Base-by-base conservation (phyloP, 2,888 invertebrate species). In the Ectropis crepuscularia region DNA sequence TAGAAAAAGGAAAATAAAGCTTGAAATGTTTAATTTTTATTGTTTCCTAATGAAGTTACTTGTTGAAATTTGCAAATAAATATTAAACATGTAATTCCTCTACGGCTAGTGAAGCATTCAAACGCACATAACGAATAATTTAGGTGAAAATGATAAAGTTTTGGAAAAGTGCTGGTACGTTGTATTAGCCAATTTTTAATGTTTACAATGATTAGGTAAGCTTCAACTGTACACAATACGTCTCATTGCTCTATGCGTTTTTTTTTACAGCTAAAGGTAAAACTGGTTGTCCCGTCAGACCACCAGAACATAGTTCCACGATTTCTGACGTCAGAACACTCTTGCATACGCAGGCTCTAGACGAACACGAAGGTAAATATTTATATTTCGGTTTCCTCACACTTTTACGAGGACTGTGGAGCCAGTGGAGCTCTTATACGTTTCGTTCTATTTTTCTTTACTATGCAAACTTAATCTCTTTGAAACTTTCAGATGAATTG, bases 131-230 rank as follows among this genome's bases (percentile, higher is more conserved):
- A 63, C 60, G 51, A 53, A 46, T 57, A 45, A 11, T 57, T 68
- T 50, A n/a, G 53, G 70, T 71, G 67, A 93, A 92, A 88, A 96
- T 96, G 96, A 94, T 96, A 85, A 95, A 96, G 88, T 96, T 96
- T 92, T 96, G 96, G 95, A 96, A 95, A 89, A 96, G 95, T 89
- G 92, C 95, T 91, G 95, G 95, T 95, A 94, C 77, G 76, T 66
- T 62, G 58, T 61, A 43, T 11, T 54, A 39, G 37, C 38, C 37
- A 45, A 55, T 42, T 55, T 42, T 57, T 61, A 41, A 41, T 9
- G 53, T 59, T 57, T 65, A 51, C 51, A 49, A 47, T 51, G 16
- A 57, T 54, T 59, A 63, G 53, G 53, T 55, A 59, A 59, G 12
- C 42, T 42, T 16, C 46, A 37, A 37, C 45, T 59, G 10, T 9